Evolutionary conservation across 2,113 vertebrate species (phyloP).

Genomic region (Phoxinus phoxinus): DNA sequence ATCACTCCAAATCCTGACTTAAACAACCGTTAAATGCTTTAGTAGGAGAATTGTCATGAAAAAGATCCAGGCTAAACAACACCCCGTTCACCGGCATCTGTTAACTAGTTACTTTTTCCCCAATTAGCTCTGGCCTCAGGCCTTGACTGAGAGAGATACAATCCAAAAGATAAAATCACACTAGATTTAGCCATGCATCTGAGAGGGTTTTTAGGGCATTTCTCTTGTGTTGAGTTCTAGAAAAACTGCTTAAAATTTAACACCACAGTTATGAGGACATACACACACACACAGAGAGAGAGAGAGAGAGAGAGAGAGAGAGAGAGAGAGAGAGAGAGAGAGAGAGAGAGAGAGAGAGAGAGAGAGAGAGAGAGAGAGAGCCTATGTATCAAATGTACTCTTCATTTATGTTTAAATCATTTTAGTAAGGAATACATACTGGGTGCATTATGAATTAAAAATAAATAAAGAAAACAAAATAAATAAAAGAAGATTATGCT

Average conservation of each 20-base stretch:
- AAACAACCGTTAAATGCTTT: neutral
- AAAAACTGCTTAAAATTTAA: neutral
- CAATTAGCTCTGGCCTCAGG: neutral
- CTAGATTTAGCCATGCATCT: neutral
- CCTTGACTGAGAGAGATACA: neutral
- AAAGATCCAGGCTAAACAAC: neutral
- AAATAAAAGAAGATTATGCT: neutral
- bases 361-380: too few relatives aligned
- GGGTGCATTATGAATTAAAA: neutral
- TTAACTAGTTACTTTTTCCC: neutral
- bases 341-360: too few relatives aligned
- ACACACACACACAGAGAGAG: too few relatives aligned
- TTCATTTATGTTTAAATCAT: too few relatives aligned
- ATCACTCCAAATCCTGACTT: neutral
- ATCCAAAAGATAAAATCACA: neutral
- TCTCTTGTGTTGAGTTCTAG: neutral
- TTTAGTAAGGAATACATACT: neutral
- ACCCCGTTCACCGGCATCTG: neutral
- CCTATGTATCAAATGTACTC: too few relatives aligned
- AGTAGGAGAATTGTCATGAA: neutral
- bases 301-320: too few relatives aligned
- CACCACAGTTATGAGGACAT: neutral
- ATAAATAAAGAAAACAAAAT: too few relatives aligned
- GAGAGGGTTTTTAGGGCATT: slow-evolving; percentile 18
- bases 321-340: too few relatives aligned